These are phyloP conservation scores for Empis livida DNA, from an alignment of 2,888 invertebrate genomes.

Conservation along the genomic window DNA sequence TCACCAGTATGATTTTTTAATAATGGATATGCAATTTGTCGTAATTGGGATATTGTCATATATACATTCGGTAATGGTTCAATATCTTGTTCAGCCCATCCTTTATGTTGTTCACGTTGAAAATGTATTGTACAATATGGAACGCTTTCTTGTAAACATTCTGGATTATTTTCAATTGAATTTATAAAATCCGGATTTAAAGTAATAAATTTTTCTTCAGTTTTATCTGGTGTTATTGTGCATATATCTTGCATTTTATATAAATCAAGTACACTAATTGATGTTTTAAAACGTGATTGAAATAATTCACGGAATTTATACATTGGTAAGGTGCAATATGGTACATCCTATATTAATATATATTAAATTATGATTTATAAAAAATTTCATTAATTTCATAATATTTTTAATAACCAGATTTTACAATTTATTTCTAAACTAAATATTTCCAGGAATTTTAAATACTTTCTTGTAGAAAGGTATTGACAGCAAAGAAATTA, in stretches of 20 bases:
- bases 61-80: slow-evolving; percentile 45
- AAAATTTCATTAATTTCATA: neutral
- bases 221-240: slow-evolving; percentile 53
- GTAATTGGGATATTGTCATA: slow-evolving; percentile 33
- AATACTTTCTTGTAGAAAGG: too few species aligned
- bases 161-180: slow-evolving; percentile 38
- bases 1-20: slow-evolving; percentile 31
- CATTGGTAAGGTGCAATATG: slow-evolving; percentile 58
- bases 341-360: slow-evolving; percentile 47
- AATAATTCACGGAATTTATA: slow-evolving; percentile 72
- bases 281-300: slow-evolving; percentile 64
- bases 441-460: too few species aligned
- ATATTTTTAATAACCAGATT: neutral
- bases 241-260: slow-evolving; percentile 65
- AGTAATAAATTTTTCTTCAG: slow-evolving; percentile 58
- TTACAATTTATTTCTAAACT: too few species aligned
- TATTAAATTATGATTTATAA: neutral
- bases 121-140: slow-evolving; percentile 53
- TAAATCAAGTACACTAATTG: slow-evolving; percentile 52
- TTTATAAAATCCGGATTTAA: slow-evolving; percentile 48
- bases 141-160: slow-evolving; percentile 36
- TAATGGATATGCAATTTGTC: slow-evolving; percentile 30
- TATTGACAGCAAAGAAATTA: too few species aligned
- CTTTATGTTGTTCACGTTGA: slow-evolving; percentile 45
- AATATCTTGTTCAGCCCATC: slow-evolving; percentile 67